Base-by-base conservation (phyloP, 2,113 vertebrate species). In the Zosterops lateralis region DNA sequence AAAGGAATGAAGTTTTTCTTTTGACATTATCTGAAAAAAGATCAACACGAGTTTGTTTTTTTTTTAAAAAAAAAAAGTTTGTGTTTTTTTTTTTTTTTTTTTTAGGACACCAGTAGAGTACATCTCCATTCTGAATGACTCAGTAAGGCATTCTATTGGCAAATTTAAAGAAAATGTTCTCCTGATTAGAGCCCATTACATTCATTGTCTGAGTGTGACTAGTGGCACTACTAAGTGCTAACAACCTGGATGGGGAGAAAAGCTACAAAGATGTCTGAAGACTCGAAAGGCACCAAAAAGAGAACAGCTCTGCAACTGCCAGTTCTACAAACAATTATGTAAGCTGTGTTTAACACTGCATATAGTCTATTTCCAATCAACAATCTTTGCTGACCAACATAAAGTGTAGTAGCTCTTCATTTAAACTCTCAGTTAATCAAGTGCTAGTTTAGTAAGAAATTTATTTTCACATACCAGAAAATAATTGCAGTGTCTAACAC, bases 401-500 rank as follows among this genome's bases (percentile, higher is more conserved):
- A 95, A 83, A 96, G 92, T 64, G 66, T 83, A 92, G 84, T 97
- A 96, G 91, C 90, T 94, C 95, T 97, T 97, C 95, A 96, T 82
- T 96, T 97, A 89, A 95, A 97, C 91, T 95, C 96, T 95, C 95
- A 84, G 79, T 97, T 97, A 93, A 97, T 97, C 96, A 97, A 97
- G 89, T 97, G 96, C 96, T 97, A 96, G 92, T 98, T 98, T 97
- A 97, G 96, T 98, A 98, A 96, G 95, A 98, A 98, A 98, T 98
- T 98, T 98, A 98, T 98, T 98, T 98, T 96, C 95, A 98, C 78
- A 93, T 97, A 97, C 98, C 97, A 98, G 97, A 98, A 98, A 98
- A 98, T 97, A 97, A 97, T 64, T 97, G 98, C 98, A 98, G 98
- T 98, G 98, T 98, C 95, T 98, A 98, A 98, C 97, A 98, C 98